These are phyloP conservation scores for Hemibagrus wyckioides DNA, from an alignment of 2,113 vertebrate genomes.

Conservation along the genomic window DNA sequence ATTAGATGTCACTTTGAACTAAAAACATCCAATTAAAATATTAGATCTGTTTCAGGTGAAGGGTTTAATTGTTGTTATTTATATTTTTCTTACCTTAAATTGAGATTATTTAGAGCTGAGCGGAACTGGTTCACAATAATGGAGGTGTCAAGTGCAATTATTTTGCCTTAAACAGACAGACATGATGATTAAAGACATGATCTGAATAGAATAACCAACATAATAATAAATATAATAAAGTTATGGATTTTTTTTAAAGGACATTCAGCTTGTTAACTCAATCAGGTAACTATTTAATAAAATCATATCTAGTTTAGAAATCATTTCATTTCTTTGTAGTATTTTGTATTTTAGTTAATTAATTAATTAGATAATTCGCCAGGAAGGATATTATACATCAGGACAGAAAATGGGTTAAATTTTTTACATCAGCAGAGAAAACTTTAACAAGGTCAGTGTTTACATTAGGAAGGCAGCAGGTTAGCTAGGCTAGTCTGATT, in stretches of 20 bases:
- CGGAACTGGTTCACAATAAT: conserved; percentile 78
- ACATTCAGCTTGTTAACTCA: not conserved
- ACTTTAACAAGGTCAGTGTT: not conserved
- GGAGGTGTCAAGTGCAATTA: conserved; percentile 74
- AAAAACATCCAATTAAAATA: not conserved
- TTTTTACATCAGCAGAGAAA: not conserved
- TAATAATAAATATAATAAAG: not conserved
- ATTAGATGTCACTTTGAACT: not conserved
- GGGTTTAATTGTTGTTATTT: not conserved
- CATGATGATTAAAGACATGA: not conserved
- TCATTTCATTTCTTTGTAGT: not conserved
- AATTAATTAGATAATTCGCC: not conserved
- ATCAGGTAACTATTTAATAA: not conserved
- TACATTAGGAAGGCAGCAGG: not conserved
- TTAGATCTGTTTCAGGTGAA: not conserved
- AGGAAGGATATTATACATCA: not conserved
- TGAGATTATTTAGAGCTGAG: conserved; percentile 58
- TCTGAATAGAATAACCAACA: not conserved
- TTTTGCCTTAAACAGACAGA: conserved; percentile 64
- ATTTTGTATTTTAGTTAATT: not conserved
- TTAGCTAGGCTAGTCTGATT: not conserved
- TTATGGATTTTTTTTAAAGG: not conserved
- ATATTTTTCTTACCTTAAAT: conserved; percentile 58
- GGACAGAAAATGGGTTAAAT: too few relatives aligned
- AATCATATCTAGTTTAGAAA: not conserved